A percentile compares a stretch with the other conserved stretches of the same genome.
These are phyloP conservation scores for Leptinotarsa peninsularis DNA, from an alignment of 2,888 invertebrate species.

Conservation along the genomic window DNA sequence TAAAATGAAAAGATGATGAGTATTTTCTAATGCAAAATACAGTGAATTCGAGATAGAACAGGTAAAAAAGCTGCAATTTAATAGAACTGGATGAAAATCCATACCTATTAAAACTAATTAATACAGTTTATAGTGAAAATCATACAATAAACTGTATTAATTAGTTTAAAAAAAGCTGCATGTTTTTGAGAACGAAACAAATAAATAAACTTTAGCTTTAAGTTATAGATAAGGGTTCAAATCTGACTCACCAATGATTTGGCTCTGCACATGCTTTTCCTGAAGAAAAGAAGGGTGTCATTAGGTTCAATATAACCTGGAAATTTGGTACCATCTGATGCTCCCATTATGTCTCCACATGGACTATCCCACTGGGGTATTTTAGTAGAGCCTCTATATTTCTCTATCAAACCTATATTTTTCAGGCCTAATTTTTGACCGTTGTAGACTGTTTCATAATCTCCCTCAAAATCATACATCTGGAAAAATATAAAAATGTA, in stretches of 20 bases:
- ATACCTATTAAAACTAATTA: too few relatives aligned
- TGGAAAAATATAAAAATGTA: slow-evolving; percentile 58
- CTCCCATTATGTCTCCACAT: slow-evolving; percentile 80
- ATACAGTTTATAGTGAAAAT: too few relatives aligned
- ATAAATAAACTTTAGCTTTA: too few relatives aligned
- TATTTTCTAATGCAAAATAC: not conserved
- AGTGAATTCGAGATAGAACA: not conserved
- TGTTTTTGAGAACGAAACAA: too few relatives aligned
- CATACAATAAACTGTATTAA: too few relatives aligned
- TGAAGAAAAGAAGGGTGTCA: slow-evolving; percentile 80
- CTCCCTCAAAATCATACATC: slow-evolving; percentile 89
- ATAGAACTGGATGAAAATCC: too few relatives aligned
- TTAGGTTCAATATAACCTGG: slow-evolving; percentile 76
- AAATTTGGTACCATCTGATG: slow-evolving; percentile 90
- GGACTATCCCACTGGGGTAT: slow-evolving; percentile 83
- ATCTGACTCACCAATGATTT: slow-evolving; percentile 76
- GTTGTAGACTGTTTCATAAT: slow-evolving; percentile 82
- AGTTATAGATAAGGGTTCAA: not conserved
- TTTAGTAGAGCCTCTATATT: slow-evolving; percentile 78
- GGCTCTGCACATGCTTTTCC: slow-evolving; percentile 88
- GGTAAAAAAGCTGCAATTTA: not conserved
- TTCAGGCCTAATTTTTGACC: slow-evolving; percentile 73
- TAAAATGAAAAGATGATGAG: slow-evolving; percentile 39
- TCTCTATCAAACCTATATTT: slow-evolving; percentile 78
- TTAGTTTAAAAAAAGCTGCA: too few relatives aligned